A percentile compares a stretch with the other conserved stretches of the same genome.
Conservation (phyloP, 1,140 invertebrate species). For the Ylistrum balloti region DNA sequence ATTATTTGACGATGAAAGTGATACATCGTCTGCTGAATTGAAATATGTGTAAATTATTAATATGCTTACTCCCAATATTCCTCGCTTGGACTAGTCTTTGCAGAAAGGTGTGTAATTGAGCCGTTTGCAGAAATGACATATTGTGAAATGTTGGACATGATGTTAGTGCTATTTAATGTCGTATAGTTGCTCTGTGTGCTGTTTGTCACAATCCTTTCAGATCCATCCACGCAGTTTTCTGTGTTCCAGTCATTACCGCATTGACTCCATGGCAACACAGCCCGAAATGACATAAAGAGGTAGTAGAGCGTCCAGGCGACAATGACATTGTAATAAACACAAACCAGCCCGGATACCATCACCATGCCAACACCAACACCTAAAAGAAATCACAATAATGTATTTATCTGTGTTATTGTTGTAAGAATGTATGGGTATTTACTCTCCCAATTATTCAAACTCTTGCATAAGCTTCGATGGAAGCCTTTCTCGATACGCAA, state of each 20-base stretch:
- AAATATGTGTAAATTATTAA: neutral
- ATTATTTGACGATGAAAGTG: too few species aligned
- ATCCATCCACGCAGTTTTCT: conserved; percentile 70
- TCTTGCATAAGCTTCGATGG: too few species aligned
- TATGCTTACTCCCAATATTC: conserved; percentile 79
- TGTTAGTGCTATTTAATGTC: neutral
- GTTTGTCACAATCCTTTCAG: conserved; percentile 40
- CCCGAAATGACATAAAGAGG: conserved; percentile 93
- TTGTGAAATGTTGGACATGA: neutral
- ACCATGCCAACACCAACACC: conserved; percentile 81
- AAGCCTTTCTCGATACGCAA: too few species aligned
- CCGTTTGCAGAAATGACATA: conserved; percentile 12
- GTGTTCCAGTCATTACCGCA: conserved; percentile 95
- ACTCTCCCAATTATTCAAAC: too few species aligned
- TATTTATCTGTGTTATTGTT: too few species aligned
- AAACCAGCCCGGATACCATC: conserved; percentile 97
- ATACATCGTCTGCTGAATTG: too few species aligned
- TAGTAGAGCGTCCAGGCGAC: conserved; percentile 99
- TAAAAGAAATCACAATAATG: conserved; percentile 58
- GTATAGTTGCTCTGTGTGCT: conserved; percentile 41
- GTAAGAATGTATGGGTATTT: too few species aligned
- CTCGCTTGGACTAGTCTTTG: conserved; percentile 73
- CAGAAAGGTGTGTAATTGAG: neutral
- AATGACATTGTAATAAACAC: conserved; percentile 99
- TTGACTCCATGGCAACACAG: conserved; percentile 93